These are phyloP conservation scores for Ligdia adustata DNA, from an alignment of 2,888 invertebrate genomes.

Conservation along the genomic window DNA sequence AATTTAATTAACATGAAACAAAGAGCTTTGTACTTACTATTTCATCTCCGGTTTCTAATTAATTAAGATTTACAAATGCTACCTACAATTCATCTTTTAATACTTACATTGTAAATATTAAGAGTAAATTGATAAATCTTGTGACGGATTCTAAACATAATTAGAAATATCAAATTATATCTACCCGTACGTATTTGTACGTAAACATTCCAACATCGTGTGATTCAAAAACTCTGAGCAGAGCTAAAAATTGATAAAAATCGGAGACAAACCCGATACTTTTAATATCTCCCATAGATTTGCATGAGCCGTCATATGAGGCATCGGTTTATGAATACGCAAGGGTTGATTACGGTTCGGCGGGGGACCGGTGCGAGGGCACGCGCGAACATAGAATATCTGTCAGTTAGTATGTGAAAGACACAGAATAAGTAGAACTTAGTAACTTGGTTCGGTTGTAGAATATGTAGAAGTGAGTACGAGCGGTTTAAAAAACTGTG, in stretches of 20 bases:
- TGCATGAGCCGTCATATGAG: constrained; percentile 45
- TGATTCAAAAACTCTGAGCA: neutral
- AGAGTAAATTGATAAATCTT: no score
- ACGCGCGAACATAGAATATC: constrained; percentile 43
- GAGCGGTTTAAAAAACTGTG: constrained; percentile 70
- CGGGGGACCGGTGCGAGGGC: constrained; percentile 53
- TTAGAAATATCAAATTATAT: no score
- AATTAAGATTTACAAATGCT: constrained; percentile 11
- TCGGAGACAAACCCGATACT: constrained; percentile 21
- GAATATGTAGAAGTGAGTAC: constrained; percentile 5
- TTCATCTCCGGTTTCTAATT: constrained; percentile 19
- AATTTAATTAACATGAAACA: constrained; percentile 64
- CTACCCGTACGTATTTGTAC: neutral
- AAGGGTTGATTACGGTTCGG: constrained; percentile 69
- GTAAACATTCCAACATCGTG: neutral
- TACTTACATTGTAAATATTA: no score
- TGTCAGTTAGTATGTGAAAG: constrained; percentile 4
- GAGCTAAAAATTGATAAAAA: constrained; percentile 18
- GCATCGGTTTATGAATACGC: constrained; percentile 71
- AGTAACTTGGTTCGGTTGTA: no score
- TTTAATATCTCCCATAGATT: constrained; percentile 27
- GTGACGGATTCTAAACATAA: no score
- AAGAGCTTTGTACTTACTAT: constrained; percentile 38
- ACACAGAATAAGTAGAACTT: no score
- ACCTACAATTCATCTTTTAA: constrained; percentile 1